Base-by-base conservation (phyloP, 1,140 invertebrate genomes). In the Dryas iulia region DNA sequence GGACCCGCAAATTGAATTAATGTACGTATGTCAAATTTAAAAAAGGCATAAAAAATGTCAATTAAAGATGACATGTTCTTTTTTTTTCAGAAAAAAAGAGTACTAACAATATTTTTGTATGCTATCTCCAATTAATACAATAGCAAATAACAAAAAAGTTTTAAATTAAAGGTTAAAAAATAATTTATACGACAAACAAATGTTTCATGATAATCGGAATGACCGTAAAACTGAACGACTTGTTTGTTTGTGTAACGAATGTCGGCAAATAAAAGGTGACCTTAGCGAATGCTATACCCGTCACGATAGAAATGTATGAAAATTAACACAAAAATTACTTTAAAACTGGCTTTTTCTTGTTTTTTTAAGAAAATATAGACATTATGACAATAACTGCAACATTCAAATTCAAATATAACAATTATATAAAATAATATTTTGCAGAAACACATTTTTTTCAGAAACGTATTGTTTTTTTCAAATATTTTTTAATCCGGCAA, bases 171-270 rank as follows among this genome's bases (percentile, higher is more conserved):
- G 18, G 39, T 7, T 47, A 14, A 39, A 47, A 47, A 47, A 10
- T 2, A 18, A 47, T 47, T 47, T 18, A 47, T 14, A 47, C 14
- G 14, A 47, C 39, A 52, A 62, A 52, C 33, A 12, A 39, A 61
- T 62, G 25, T 31, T 23, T 58, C 24, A 58, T 47, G 33, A 57
- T 57, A 65, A 65, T 57, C 21, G 23, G 23, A 47, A 33, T 58
- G 56, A 24, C 33, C 63, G 53, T 66, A 58, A 66, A 58, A 62
- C 39, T 24, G 53, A 57, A 60, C 66, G 35, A 59, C 18, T 5
- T 39, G 33, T 39, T 5, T 39, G 33, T 39, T 52, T 21, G 30
- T 54, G 35, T 53, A 53, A 62, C 26, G 23, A 62, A 52, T 62
- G 35, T 53, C 28, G 23, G 25, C 60, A 53, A 30, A 62, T 21